Conservation (phyloP, 92 coral and sea anemone genomes). For the Parazoanthus swiftii region DNA sequence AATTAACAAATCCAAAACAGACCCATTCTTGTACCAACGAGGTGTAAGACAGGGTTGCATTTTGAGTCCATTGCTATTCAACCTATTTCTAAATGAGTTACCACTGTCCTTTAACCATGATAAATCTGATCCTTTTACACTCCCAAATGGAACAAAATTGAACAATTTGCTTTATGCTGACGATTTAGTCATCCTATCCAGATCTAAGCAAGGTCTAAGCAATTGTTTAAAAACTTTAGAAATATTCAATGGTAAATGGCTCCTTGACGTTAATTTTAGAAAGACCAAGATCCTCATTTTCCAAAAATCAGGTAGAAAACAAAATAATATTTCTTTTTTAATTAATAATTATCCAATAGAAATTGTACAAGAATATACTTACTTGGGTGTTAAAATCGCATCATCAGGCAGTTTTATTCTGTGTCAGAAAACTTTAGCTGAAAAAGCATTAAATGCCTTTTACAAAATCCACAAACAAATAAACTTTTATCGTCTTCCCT, state of each 20-base stretch:
- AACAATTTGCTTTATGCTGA: too few species aligned
- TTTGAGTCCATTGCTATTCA: too few species aligned
- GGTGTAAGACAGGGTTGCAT: too few species aligned
- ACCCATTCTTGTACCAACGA: too few species aligned
- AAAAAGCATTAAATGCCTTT: background rate
- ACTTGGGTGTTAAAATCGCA: background rate
- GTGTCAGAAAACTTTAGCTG: conserved; percentile 8
- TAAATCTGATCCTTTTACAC: too few species aligned
- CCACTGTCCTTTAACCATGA: too few species aligned
- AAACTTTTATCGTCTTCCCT: conserved; percentile 7
- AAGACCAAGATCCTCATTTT: background rate
- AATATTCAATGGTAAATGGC: background rate
- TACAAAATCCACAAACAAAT: background rate
- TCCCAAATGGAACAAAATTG: background rate
- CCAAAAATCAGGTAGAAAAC: background rate
- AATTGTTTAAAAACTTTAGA: background rate
- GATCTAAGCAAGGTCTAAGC: background rate
- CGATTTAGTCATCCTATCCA: background rate
- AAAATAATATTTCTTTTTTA: background rate
- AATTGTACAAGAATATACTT: too few species aligned
- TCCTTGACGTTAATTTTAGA: background rate
- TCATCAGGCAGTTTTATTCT: conserved; percentile 2
- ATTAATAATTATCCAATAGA: background rate
- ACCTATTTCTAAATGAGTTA: too few species aligned
- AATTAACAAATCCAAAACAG: too few species aligned